phyloP scores from a whole-genome alignment of 2,888 invertebrate species.

The Netelia virgata region DNA sequence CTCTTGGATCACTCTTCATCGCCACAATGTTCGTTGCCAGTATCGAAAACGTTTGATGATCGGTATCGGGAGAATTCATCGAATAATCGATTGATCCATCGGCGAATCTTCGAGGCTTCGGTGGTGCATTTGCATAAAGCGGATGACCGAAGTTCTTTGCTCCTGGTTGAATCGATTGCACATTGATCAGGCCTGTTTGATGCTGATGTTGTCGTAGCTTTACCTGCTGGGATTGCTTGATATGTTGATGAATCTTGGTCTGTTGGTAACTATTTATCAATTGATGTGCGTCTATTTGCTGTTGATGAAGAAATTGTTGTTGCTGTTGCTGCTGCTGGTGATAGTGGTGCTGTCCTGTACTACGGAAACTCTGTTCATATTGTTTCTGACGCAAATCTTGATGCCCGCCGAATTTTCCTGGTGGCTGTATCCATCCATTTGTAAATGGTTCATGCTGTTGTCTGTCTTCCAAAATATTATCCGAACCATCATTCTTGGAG shows the following conservation, averaged over 20 bases:
- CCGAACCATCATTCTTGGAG: constrained; percentile 65
- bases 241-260: constrained; percentile 38
- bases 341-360: constrained; percentile 62
- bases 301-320: constrained; percentile 47
- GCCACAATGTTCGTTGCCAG: constrained; percentile 75
- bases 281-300: constrained; percentile 29
- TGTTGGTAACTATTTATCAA: constrained; percentile 71
- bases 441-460: constrained; percentile 74
- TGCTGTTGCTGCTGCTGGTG: constrained; percentile 66
- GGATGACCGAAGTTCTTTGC: constrained; percentile 88
- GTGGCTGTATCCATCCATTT: constrained; percentile 80
- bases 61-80: constrained; percentile 87
- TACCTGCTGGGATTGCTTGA: constrained; percentile 58
- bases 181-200: constrained; percentile 75
- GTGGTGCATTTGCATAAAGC: constrained; percentile 95
- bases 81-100: constrained; percentile 89
- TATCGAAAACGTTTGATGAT: constrained; percentile 78
- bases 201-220: constrained; percentile 80
- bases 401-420: constrained; percentile 75
- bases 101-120: constrained; percentile 93
- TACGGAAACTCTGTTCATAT: constrained; percentile 64
- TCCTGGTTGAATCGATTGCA: constrained; percentile 79
- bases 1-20: constrained; percentile 77
- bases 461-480: constrained; percentile 64
- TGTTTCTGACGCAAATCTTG: constrained; percentile 72